Conservation (phyloP, 2,888 invertebrate genomes). For the Phasia obesa region DNA sequence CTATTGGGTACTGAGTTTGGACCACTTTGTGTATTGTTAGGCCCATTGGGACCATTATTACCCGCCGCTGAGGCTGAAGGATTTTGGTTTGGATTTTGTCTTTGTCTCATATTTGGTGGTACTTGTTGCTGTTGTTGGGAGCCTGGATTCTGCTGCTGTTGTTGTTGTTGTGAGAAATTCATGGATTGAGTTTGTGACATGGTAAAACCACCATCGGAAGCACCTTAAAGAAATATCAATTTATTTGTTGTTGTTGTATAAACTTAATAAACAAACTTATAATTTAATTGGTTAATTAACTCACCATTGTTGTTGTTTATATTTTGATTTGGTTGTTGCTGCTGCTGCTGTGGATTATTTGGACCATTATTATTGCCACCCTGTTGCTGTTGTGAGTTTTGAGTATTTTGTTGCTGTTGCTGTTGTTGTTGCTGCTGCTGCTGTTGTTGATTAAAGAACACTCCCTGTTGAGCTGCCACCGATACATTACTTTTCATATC, state of each 20-base stretch:
- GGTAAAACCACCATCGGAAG: slow-evolving; percentile 85
- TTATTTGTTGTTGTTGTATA: not conserved
- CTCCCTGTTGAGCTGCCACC: slow-evolving; percentile 92
- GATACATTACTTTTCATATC: slow-evolving; percentile 89
- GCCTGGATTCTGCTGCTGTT: slow-evolving; percentile 83
- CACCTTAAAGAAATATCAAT: slow-evolving; percentile 74
- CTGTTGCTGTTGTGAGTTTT: slow-evolving; percentile 77
- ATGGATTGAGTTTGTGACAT: slow-evolving; percentile 93
- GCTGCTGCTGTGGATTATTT: slow-evolving; percentile 79
- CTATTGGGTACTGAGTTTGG: slow-evolving; percentile 55
- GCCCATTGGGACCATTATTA: slow-evolving; percentile 69
- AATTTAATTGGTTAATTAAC: slow-evolving; percentile 50
- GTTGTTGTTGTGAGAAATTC: slow-evolving; percentile 89
- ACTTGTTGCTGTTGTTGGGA: slow-evolving; percentile 81
- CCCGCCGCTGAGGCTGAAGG: slow-evolving; percentile 81
- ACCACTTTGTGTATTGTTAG: slow-evolving; percentile 73
- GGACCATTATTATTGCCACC: slow-evolving; percentile 72
- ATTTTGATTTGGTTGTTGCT: slow-evolving; percentile 75
- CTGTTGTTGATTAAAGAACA: slow-evolving; percentile 86
- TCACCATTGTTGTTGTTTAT: slow-evolving; percentile 81
- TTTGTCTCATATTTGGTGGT: slow-evolving; percentile 79
- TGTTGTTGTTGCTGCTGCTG: slow-evolving; percentile 80
- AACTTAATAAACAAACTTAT: not conserved
- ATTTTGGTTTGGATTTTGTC: slow-evolving; percentile 79
- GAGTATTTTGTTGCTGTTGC: slow-evolving; percentile 79